phyloP scores from a whole-genome alignment of 1,140 invertebrate genomes.

The Prorops nasuta region DNA sequence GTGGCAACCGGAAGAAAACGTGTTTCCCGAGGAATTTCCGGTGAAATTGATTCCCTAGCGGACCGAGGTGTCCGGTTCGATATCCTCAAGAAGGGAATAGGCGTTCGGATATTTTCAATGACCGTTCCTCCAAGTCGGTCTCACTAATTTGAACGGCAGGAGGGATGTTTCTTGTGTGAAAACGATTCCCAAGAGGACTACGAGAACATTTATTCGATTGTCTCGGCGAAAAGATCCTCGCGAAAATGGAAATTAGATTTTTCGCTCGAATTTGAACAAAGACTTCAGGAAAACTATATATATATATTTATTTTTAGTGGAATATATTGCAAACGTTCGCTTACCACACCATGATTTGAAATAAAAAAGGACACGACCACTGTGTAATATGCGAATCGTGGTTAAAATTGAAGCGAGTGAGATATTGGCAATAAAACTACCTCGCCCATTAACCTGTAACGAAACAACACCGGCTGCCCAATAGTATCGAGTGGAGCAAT shows the following conservation, averaged over 20 bases:
- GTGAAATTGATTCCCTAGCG: slow-evolving; percentile 32
- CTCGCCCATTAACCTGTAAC: slow-evolving; percentile 15
- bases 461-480: slow-evolving; percentile 14
- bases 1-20: too few species aligned
- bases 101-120: slow-evolving; percentile 32
- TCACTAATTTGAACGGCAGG: too few species aligned
- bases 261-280: background rate
- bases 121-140: background rate
- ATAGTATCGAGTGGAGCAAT: slow-evolving; percentile 14
- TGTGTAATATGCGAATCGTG: background rate
- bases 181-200: too few species aligned
- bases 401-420: background rate
- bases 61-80: slow-evolving; percentile 17
- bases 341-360: too few species aligned
- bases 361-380: too few species aligned
- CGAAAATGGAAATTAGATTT: slow-evolving; percentile 1
- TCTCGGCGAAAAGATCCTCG: background rate
- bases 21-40: slow-evolving; percentile 33
- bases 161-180: too few species aligned
- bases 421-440: slow-evolving; percentile 15
- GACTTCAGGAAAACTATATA: background rate
- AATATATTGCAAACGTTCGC: too few species aligned
- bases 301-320: too few species aligned
- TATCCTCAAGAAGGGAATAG: slow-evolving; percentile 15
- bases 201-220: slow-evolving; percentile 4